phyloP scores from a whole-genome alignment of 2,888 invertebrate species.

The Himalopsyche tibetana region DNA sequence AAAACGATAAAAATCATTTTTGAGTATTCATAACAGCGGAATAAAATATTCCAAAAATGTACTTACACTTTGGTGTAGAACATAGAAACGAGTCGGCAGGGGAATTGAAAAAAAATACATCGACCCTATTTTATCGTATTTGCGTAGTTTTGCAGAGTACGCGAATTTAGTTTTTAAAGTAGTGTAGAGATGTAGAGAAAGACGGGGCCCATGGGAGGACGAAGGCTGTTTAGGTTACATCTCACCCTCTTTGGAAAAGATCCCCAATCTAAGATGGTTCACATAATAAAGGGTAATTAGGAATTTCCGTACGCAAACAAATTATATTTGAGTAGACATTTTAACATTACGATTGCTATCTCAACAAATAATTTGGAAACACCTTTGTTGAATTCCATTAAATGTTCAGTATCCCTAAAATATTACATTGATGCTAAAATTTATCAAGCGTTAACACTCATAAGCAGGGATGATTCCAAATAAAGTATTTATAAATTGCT shows the following conservation, averaged over 20 bases:
- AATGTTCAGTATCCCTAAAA: not conserved
- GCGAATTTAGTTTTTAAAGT: slow-evolving; percentile 58
- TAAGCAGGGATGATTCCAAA: too few relatives aligned
- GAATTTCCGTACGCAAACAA: too few relatives aligned
- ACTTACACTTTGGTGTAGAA: slow-evolving; percentile 16
- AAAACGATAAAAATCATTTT: not conserved
- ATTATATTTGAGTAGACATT: too few relatives aligned
- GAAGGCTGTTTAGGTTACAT: slow-evolving; percentile 49
- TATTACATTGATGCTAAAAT: not conserved
- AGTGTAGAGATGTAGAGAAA: slow-evolving; percentile 52
- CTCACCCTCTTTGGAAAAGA: slow-evolving; percentile 8
- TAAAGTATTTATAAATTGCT: too few relatives aligned
- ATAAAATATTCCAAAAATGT: slow-evolving; percentile 17
- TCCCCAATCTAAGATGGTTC: not conserved
- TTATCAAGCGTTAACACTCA: too few relatives aligned
- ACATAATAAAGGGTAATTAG: too few relatives aligned
- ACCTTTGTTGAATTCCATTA: too few relatives aligned
- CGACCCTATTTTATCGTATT: slow-evolving; percentile 55
- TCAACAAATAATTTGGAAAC: too few relatives aligned
- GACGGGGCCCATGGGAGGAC: slow-evolving; percentile 56
- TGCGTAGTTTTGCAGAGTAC: slow-evolving; percentile 58
- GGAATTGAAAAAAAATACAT: slow-evolving; percentile 45
- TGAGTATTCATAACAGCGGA: not conserved
- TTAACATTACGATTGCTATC: not conserved
- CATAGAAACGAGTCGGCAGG: slow-evolving; percentile 8